These are phyloP conservation scores for Drosophila anomalata DNA, from an alignment of 2,888 invertebrate species.

Conservation along the genomic window DNA sequence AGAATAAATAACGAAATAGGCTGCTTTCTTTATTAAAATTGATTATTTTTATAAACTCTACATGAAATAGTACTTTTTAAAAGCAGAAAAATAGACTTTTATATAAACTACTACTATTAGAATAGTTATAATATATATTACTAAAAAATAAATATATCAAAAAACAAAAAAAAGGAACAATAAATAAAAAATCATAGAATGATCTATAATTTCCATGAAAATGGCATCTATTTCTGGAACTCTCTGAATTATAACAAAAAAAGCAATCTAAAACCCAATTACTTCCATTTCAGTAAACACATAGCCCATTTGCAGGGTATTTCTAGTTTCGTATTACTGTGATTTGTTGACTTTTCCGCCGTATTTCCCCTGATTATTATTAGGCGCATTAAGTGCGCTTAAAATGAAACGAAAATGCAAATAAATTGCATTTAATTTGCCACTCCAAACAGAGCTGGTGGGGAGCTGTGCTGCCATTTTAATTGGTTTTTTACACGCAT, in stretches of 20 bases:
- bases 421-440: conserved; percentile 66
- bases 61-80: too few relatives aligned
- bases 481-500: conserved; percentile 69
- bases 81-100: too few relatives aligned
- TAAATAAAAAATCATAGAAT: too few relatives aligned
- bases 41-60: too few relatives aligned
- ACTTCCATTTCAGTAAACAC: background rate
- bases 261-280: background rate
- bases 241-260: too few relatives aligned
- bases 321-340: background rate
- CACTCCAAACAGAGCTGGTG: conserved; percentile 33
- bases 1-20: too few relatives aligned
- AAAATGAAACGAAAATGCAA: conserved; percentile 60
- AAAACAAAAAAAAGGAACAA: too few relatives aligned
- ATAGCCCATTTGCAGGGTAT: conserved; percentile 9
- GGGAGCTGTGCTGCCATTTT: conserved; percentile 58
- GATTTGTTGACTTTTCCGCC: conserved; percentile 5
- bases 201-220: background rate
- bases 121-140: too few relatives aligned
- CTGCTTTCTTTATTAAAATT: too few relatives aligned
- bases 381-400: conserved; percentile 62
- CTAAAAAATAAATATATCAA: too few relatives aligned
- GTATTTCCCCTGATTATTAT: conserved; percentile 43
- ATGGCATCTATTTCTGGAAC: too few relatives aligned
- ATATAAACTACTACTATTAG: too few relatives aligned